These are phyloP conservation scores for Emydoidea blandingii DNA, from an alignment of 2,797 vertebrate genomes.

Conservation along the genomic window DNA sequence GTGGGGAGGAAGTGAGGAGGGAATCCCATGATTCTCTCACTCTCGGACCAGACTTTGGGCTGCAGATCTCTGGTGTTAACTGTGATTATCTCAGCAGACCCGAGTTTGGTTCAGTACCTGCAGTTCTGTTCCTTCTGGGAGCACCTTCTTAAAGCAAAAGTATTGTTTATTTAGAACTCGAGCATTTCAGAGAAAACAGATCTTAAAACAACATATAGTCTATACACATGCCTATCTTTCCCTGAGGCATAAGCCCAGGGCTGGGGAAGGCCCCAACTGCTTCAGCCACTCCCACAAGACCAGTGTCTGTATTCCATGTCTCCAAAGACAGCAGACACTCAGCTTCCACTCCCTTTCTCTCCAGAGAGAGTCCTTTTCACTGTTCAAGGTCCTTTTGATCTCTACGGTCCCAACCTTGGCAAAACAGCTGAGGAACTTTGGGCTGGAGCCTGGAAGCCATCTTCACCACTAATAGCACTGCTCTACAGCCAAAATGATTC, in stretches of 20 bases:
- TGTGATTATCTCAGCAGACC: not conserved
- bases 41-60: constrained; percentile 32
- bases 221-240: not conserved
- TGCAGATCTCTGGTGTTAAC: constrained; percentile 10
- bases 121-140: not conserved
- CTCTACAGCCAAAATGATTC: too few species aligned
- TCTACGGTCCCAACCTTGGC: not conserved
- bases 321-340: not conserved
- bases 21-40: not conserved
- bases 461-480: not conserved
- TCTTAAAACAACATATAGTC: not conserved
- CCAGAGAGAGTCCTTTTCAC: not conserved
- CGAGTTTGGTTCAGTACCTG: not conserved
- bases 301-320: not conserved
- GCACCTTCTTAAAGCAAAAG: not conserved
- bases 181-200: constrained; percentile 20
- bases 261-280: not conserved
- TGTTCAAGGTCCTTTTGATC: not conserved
- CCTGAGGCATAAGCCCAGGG: not conserved
- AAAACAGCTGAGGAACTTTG: not conserved
- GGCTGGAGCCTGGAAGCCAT: not conserved
- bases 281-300: constrained; percentile 25
- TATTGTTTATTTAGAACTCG: not conserved
- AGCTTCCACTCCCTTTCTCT: not conserved
- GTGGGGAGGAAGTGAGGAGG: not conserved